Evolutionary conservation across 1,140 invertebrate species (phyloP), one percentile per base, ranked within the genome.

Genomic region (Penaeus chinensis): DNA sequence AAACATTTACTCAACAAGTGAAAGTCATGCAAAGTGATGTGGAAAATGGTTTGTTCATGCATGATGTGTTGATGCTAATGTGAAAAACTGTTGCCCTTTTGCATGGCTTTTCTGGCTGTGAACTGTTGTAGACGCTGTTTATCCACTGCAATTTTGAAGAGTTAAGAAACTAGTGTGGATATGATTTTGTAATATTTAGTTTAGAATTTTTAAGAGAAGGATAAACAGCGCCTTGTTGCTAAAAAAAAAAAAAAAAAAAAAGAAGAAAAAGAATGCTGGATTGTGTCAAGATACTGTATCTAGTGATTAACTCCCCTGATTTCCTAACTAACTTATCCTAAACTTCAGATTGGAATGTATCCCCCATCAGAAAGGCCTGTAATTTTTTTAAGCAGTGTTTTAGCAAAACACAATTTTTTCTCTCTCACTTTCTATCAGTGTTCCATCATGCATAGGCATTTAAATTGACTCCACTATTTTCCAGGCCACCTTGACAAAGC

Each of bases 401-500:
- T 61, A 62, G 37, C 24, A 83, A 19, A n/a, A 10, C 16, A n/a
- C n/a, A 54, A 76, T 24, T 22, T 78, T 74, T 76, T 74, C 37
- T 54, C 42, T 42, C 60, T 32, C n/a, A 0, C 47, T 61, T 61
- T n/a, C 61, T 60, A 54, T 42, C 47, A 61, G 22, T 83, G n/a
- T 42, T 65, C 22, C 22, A 63, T 22, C 62, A 32, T 65, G 32
- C 20, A 65, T 16, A 37, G 27, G 13, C 18, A 32, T 10, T 74
- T 24, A 24, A 24, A 69, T 61, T 47, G 42, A 62, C 60, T 16
- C 20, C 7, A 24, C 47, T 32, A 65, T 54, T 42, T 87, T 87
- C 18, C 83, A 89, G 88, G 88, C 24, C 82, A 89, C 69, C 85
- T 86, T 78, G 84, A 90, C 76, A 84, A 86, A 74, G 83, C 88